Conservation (phyloP, 2,888 invertebrate genomes). For the Drosophila sordidula region DNA sequence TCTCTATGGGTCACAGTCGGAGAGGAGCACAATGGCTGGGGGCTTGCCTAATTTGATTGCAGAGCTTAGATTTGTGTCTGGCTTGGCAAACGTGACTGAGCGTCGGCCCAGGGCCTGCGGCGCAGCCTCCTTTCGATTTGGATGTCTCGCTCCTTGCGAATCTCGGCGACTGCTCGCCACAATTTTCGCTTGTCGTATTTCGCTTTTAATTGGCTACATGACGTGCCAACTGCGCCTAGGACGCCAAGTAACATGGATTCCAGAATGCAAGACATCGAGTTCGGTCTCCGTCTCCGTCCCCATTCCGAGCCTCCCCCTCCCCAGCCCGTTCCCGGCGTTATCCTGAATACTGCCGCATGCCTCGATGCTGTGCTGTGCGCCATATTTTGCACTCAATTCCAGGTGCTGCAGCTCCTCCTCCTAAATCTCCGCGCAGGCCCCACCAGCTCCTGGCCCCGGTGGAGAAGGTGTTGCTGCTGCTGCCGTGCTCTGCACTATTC, state of each 20-base stretch:
- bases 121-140: constrained; percentile 53
- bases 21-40: constrained; percentile 28
- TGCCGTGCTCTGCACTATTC: constrained; percentile 15
- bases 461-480: constrained; percentile 49
- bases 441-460: constrained; percentile 7
- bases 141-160: constrained; percentile 40
- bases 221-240: constrained; percentile 73
- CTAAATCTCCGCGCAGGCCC: background rate
- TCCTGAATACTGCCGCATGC: constrained; percentile 6
- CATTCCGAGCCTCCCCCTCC: background rate
- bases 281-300: background rate
- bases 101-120: constrained; percentile 31
- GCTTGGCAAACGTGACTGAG: constrained; percentile 68
- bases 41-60: constrained; percentile 77
- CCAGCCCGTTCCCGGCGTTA: background rate
- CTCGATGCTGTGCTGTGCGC: constrained; percentile 45
- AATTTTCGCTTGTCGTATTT: constrained; percentile 76
- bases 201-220: constrained; percentile 82
- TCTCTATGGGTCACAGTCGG: constrained; percentile 48
- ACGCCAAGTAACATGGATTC: constrained; percentile 74
- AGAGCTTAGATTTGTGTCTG: constrained; percentile 73
- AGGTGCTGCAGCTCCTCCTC: constrained; percentile 47
- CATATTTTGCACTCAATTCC: constrained; percentile 80
- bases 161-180: constrained; percentile 55
- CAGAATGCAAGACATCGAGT: constrained; percentile 59